These are phyloP conservation scores for Ectropis grisescens DNA, from an alignment of 1,140 invertebrate species.

Conservation along the genomic window DNA sequence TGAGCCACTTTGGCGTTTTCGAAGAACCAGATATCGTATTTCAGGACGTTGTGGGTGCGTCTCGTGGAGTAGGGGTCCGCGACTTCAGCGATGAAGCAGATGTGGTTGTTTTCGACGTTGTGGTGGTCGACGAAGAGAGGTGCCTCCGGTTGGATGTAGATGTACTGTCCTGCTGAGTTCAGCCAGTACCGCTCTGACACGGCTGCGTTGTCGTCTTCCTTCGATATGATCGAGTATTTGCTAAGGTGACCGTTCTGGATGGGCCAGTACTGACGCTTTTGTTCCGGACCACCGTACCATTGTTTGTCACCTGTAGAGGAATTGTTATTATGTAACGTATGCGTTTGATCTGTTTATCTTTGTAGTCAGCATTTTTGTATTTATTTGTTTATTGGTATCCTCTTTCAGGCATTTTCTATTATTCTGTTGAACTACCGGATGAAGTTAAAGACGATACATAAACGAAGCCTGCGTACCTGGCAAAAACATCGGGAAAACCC, in stretches of 20 bases:
- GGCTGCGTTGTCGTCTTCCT: conserved; percentile 74
- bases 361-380: no score
- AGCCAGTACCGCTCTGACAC: conserved; percentile 85
- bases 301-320: conserved; percentile 32
- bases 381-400: no score
- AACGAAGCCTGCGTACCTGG: no score
- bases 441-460: no score
- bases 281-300: conserved; percentile 75
- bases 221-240: conserved; percentile 74
- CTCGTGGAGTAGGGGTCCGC: conserved; percentile 67
- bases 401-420: no score
- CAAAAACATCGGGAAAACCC: no score
- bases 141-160: conserved; percentile 74
- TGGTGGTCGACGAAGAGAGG: conserved; percentile 84
- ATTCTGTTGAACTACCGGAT: no score
- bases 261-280: conserved; percentile 76
- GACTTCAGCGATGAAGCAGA: conserved; percentile 75
- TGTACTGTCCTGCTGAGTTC: conserved; percentile 78
- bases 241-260: conserved; percentile 72
- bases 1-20: conserved; percentile 76
- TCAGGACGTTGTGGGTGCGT: conserved; percentile 58
- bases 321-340: no score
- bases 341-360: no score
- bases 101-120: conserved; percentile 60
- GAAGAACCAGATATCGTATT: conserved; percentile 76